Base-by-base conservation (phyloP, 2,113 vertebrate genomes). In the Psilopsiagon aurifrons region DNA sequence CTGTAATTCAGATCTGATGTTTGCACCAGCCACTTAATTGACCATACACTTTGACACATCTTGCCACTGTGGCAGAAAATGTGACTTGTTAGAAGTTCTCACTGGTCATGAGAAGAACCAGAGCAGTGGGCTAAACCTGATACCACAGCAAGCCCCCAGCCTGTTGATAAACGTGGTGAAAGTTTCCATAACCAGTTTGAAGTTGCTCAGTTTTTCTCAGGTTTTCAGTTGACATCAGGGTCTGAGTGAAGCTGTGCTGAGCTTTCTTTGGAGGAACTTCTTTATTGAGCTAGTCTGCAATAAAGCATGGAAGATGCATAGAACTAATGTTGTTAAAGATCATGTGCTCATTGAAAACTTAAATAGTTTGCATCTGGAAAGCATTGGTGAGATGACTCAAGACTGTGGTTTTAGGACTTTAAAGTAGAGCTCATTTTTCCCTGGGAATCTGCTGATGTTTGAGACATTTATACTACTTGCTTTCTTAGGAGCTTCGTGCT, bases 391-490 rank as follows among this genome's bases (percentile, higher is more conserved):
- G 35, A 91, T 92, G 95, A 94, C 77, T 87, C 86, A 95, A 91
- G n/a, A 73, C 18, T 44, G 91, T 89, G 94, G 94, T 91, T 96
- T 95, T 76, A 87, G 57, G 82, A 76, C 57, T 95, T 92, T 27
- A 92, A 68, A 68, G 91, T 75, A 0, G 0, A 87, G 39, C 37
- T 95, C 2, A 28, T 92, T 95, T 96, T 96, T 85, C 37, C 49
- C 54, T 79, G 54, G 17, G 62, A 96, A 95, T 95, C 78, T 95
- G 95, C 95, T 96, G 96, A 96, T 87, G 86, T 89, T 92, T 76
- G 81, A 87, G 70, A 79, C 67, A 76, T 95, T 96, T 91, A 60
- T 85, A 94, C 89, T 75, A 66, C 89, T 96, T 92, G 39, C 73
- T 91, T 92, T 92, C 78, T 79, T 80, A 83, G 18, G 73, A 92